These are phyloP conservation scores for Bombus superbus DNA, from an alignment of 1,140 invertebrate species.

Conservation along the genomic window DNA sequence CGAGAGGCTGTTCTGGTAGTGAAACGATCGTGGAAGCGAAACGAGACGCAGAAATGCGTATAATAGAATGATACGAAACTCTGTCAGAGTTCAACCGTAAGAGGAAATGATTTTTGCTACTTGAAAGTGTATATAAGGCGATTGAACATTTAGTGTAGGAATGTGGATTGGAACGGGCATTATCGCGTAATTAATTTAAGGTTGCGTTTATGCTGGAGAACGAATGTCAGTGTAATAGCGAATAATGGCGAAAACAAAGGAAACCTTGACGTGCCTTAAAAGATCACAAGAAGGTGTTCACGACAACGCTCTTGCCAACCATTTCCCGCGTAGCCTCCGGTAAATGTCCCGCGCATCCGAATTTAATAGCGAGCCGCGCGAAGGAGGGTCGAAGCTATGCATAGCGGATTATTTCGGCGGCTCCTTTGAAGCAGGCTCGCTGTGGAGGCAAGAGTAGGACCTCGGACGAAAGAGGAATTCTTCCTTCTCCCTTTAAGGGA, in stretches of 20 bases:
- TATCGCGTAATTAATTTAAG: background rate
- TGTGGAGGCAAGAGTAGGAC: conserved; percentile 16
- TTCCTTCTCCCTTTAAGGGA: conserved; percentile 31
- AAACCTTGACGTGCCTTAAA: background rate
- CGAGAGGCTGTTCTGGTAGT: conserved; percentile 43
- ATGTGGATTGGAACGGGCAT: too few relatives aligned
- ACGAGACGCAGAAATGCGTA: background rate
- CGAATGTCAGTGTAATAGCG: background rate
- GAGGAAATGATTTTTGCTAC: too few relatives aligned
- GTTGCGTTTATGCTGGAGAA: background rate
- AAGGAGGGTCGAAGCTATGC: conserved; percentile 57
- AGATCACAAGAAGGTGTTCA: background rate
- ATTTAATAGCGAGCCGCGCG: conserved; percentile 61
- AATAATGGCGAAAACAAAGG: background rate
- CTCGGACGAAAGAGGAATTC: conserved; percentile 30
- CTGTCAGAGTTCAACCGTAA: too few relatives aligned
- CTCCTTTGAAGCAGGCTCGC: conserved; percentile 55
- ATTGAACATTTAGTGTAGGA: too few relatives aligned
- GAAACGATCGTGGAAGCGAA: too few relatives aligned
- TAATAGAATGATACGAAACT: background rate
- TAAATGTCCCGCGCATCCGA: conserved; percentile 56
- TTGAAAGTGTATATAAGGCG: too few relatives aligned
- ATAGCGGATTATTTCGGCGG: conserved; percentile 65
- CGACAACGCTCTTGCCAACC: background rate
- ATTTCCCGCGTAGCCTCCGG: conserved; percentile 27